These are phyloP conservation scores for Acronicta leporina DNA, from an alignment of 2,888 invertebrate genomes.

Conservation along the genomic window DNA sequence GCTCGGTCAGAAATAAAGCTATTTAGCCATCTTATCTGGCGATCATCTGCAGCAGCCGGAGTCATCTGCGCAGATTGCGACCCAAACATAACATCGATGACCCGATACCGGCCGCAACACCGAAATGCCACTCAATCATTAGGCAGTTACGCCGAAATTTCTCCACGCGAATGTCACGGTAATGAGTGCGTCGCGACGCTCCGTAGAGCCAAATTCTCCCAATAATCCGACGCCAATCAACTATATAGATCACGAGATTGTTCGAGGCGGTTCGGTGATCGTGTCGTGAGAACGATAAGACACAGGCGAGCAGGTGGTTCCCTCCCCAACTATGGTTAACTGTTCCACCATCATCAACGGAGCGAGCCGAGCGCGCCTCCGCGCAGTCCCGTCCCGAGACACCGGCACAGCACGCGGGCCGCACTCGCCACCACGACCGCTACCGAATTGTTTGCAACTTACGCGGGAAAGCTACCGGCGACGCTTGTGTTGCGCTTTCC, in stretches of 20 bases:
- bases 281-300: constrained; percentile 87
- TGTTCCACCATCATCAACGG: constrained; percentile 81
- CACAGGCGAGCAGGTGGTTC: constrained; percentile 82
- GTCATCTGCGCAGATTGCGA: constrained; percentile 72
- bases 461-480: constrained; percentile 58
- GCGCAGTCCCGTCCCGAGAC: constrained; percentile 81
- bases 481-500: constrained; percentile 44
- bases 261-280: constrained; percentile 76
- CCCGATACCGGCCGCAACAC: constrained; percentile 69
- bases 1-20: constrained; percentile 76
- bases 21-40: constrained; percentile 79
- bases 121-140: constrained; percentile 78
- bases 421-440: constrained; percentile 50
- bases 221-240: constrained; percentile 85
- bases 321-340: constrained; percentile 84
- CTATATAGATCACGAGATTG: constrained; percentile 86
- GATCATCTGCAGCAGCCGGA: constrained; percentile 69
- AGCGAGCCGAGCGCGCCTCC: constrained; percentile 73
- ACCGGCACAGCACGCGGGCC: constrained; percentile 78
- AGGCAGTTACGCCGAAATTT: constrained; percentile 70
- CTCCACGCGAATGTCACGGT: constrained; percentile 83
- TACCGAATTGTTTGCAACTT: constrained; percentile 53
- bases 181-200: constrained; percentile 72
- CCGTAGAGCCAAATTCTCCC: constrained; percentile 77
- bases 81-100: constrained; percentile 78